Base-by-base conservation (phyloP, 2,797 vertebrate genomes). In the Danio tinwini region DNA sequence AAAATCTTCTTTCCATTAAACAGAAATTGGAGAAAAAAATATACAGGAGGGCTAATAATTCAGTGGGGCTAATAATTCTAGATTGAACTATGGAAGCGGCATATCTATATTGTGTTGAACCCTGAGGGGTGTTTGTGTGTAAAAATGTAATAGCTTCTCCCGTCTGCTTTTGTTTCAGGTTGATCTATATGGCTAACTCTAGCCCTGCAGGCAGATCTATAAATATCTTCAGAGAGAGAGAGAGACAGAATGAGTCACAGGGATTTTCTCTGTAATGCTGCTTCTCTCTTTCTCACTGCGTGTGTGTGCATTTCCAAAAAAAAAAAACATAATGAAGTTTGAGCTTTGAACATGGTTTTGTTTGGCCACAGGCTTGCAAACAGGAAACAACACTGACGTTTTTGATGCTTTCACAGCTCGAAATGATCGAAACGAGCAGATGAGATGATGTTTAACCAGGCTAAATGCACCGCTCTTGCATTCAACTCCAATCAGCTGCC, bases 211-310 rank as follows among this genome's bases (percentile, higher is more conserved):
- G 14, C 49, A 63, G 61, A 53, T 44, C 47, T 77, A 81, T 72
- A 67, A 61, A 77, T 81, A 76, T 37, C 47, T 62, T 49, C 50
- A 62, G n/a, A 80, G 58, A 55, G 5, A 49, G 45, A 52, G 0
- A 74, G 74, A 29, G 7, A 52, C n/a, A 14, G 19, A 17, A 52
- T 47, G 63, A 77, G 63, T 47, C 64, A 68, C 19, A 17, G 16
- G 53, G 53, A 47, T 59, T 9, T 40, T 80, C 64, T 68, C 21
- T 63, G 61, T 81, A 50, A 81, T 13, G 39, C 8, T 29, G 5
- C 16, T 39, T 9, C 42, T 59, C 45, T 58, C 64, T 67, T 13
- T 67, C 42, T 63, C 61, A 63, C 39, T 45, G 50, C 7, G 55
- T 55, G 19, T 45, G 19, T 55, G 14, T 9, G 11, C 44, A 45